Base-by-base conservation (phyloP, 2,113 vertebrate genomes). In the Plectropomus leopardus region DNA sequence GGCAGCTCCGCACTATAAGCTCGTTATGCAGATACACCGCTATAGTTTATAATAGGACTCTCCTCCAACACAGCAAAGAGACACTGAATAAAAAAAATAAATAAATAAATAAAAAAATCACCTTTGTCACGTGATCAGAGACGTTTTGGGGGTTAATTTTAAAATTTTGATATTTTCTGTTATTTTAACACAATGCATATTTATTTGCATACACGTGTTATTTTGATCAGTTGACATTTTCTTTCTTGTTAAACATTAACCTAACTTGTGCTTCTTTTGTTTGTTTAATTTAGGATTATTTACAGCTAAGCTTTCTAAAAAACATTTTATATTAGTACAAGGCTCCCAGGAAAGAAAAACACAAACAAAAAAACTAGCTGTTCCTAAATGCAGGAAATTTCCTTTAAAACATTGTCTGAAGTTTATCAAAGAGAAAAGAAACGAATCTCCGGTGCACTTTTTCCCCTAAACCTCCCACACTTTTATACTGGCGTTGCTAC, bases 391-490 rank as follows among this genome's bases (percentile, higher is more conserved):
- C 59, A 58, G 44, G 42, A 68, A 45, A 78, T 78, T 28, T 72
- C 17, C 21, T 78, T 68, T 76, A 58, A 82, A 80, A 79, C 67
- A 69, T 8, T 73, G 69, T 50, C 48, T 6, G 32, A 80, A 68
- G 70, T 86, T 84, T 63, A 79, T 85, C 72, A 81, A 75, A 76
- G 68, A 70, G 51, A 51, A 82, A 87, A 84, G 51, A 67, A 84
- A 81, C 32, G 3, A 88, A 85, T 76, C 72, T 86, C 67, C 48
- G 45, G 45, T 86, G 55, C 55, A 73, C 73, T 90, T 94, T 93
- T 91, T 88, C 73, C 83, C 92, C 57, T 74, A 89, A 90, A 93
- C 83, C 85, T 79, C 77, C 83, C 89, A 86, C 90, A 92, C 86
- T 80, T 90, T 89, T 86, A 77, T 85, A 88, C 72, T 78, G 73